Percentiles rank a stretch among this genome's conserved stretches.
Evolutionary conservation across 2,888 invertebrate genomes (phyloP).

Genomic region (Sericinus montela): DNA sequence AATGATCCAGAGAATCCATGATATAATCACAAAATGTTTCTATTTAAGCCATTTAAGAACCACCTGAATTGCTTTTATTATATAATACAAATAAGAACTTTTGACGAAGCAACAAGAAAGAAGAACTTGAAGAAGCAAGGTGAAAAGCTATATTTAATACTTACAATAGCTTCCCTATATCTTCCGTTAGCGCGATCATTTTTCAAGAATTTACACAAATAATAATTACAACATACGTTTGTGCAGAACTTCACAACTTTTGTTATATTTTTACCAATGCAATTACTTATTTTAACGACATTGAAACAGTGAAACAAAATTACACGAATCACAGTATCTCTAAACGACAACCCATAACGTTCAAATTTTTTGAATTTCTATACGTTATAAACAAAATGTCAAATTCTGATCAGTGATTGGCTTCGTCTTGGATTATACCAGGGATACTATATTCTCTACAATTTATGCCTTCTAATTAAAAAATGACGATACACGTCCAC

Average conservation of each 20-base stretch:
- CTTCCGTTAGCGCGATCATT: slow-evolving; percentile 51
- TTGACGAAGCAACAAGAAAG: too few species aligned
- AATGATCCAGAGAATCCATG: too few species aligned
- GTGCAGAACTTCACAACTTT: slow-evolving; percentile 10
- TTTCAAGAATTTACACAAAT: slow-evolving; percentile 19
- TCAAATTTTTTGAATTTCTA: neutral
- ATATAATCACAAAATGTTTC: too few species aligned
- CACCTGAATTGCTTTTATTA: too few species aligned
- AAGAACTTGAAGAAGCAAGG: too few species aligned
- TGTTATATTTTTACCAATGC: neutral
- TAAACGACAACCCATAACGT: neutral
- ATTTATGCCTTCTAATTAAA: too few species aligned
- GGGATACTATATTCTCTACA: too few species aligned
- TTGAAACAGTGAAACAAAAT: too few species aligned
- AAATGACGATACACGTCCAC: too few species aligned
- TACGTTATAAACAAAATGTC: slow-evolving; percentile 7
- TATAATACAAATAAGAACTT: too few species aligned
- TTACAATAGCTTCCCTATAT: slow-evolving; percentile 62
- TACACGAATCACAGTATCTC: too few species aligned
- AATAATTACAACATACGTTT: slow-evolving; percentile 27
- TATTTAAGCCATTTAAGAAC: too few species aligned
- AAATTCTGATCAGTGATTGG: neutral
- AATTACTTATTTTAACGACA: neutral
- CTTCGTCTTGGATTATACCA: neutral
- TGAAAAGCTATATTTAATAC: slow-evolving; percentile 30